Evolutionary conservation across 1,140 invertebrate genomes (phyloP).

Genomic region (Drosophila serrata): DNA sequence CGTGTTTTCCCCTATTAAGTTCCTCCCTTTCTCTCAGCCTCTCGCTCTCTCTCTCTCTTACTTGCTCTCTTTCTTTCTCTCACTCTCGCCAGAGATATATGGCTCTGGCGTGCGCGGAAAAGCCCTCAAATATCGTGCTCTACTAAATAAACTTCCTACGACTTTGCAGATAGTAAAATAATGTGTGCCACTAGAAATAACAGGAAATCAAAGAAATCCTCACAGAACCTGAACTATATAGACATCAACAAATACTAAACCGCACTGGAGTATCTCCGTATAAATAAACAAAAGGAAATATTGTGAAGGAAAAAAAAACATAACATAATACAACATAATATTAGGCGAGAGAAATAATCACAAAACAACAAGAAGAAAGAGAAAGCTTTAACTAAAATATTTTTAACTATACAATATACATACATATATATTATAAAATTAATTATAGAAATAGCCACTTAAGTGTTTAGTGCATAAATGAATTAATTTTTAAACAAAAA

Average conservation of each 20-base stretch:
- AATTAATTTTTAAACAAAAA: constrained; percentile 56
- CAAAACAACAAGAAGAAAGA: constrained; percentile 54
- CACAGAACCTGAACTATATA: constrained; percentile 78
- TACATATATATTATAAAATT: constrained; percentile 58
- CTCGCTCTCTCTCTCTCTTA: constrained; percentile 25
- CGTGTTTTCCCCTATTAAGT: constrained; percentile 19
- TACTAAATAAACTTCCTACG: constrained; percentile 40
- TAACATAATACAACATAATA: neutral
- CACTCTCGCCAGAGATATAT: neutral
- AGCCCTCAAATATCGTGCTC: constrained; percentile 42
- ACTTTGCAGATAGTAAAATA: constrained; percentile 77
- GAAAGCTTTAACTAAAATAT: constrained; percentile 83
- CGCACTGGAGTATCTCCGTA: constrained; percentile 7
- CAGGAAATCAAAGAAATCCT: constrained; percentile 78
- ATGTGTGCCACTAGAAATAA: constrained; percentile 79
- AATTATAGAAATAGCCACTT: constrained; percentile 60
- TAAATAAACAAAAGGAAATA: constrained; percentile 35
- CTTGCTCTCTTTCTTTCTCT: neutral
- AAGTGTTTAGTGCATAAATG: constrained; percentile 69
- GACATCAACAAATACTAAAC: constrained; percentile 53
- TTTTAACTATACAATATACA: constrained; percentile 83
- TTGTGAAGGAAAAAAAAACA: constrained; percentile 4
- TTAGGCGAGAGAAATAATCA: constrained; percentile 57
- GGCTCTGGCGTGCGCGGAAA: constrained; percentile 53
- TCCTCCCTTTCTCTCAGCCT: constrained; percentile 35